These are phyloP conservation scores for Phrynocephalus vlangalii DNA, from an alignment of 2,797 vertebrate genomes.

Conservation along the genomic window DNA sequence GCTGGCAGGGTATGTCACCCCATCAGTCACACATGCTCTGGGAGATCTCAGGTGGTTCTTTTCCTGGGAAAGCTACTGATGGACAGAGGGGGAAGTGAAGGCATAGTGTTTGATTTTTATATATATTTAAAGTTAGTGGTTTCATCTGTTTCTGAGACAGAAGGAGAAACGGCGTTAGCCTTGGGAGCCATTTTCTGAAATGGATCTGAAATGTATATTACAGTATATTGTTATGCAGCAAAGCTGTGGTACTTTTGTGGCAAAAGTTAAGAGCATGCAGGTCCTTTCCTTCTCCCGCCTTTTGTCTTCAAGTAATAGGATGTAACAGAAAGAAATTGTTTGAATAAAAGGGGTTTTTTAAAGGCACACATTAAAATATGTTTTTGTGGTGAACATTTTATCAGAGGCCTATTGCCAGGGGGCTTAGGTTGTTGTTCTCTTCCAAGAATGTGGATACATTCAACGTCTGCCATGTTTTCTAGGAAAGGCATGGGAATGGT, in stretches of 20 bases:
- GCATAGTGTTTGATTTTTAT: not conserved
- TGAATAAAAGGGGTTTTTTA: conserved; percentile 60
- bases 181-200: not conserved
- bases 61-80: too few species aligned
- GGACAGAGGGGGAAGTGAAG: too few species aligned
- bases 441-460: not conserved
- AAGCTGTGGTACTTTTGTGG: not conserved
- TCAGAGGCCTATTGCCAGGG: not conserved
- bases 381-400: conserved; percentile 37
- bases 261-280: conserved; percentile 5
- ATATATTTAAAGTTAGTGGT: not conserved
- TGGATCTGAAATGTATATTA: not conserved
- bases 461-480: not conserved
- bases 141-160: not conserved
- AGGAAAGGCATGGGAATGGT: not conserved
- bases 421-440: not conserved
- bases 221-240: conserved; percentile 27
- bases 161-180: not conserved
- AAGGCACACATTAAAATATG: conserved; percentile 41
- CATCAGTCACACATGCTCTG: too few species aligned
- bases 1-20: too few species aligned
- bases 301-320: conserved; percentile 46
- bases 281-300: conserved; percentile 47
- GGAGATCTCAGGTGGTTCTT: too few species aligned
- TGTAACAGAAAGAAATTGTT: conserved; percentile 67